Conservation (phyloP, 2,888 invertebrate species). For the Volucella zonaria region DNA sequence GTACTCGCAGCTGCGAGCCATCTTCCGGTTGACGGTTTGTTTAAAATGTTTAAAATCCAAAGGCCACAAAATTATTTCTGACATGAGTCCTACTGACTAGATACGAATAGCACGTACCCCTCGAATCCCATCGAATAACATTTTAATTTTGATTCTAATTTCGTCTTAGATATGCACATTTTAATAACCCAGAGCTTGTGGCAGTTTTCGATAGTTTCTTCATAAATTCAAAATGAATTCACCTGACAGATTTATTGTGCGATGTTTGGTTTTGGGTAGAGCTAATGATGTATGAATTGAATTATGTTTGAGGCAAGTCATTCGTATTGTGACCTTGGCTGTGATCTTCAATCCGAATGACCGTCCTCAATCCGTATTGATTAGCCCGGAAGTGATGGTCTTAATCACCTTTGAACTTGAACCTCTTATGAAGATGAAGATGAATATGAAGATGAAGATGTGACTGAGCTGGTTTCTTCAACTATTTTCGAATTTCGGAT, state of each 20-base stretch:
- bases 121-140: not conserved
- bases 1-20: not conserved
- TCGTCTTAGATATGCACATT: constrained; percentile 33
- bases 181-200: constrained; percentile 1
- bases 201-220: not conserved
- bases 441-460: no score
- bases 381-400: constrained; percentile 36
- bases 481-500: no score
- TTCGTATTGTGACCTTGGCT: constrained; percentile 17
- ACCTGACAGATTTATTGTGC: not conserved
- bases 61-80: constrained; percentile 25
- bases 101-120: not conserved
- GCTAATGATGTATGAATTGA: constrained; percentile 22
- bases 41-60: constrained; percentile 5
- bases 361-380: constrained; percentile 30
- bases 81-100: constrained; percentile 27
- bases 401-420: constrained; percentile 62
- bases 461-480: not conserved
- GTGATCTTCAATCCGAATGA: constrained; percentile 17
- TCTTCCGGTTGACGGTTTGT: constrained; percentile 54
- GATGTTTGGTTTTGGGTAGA: not conserved
- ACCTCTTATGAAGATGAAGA: constrained; percentile 23
- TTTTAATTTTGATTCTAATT: constrained; percentile 12
- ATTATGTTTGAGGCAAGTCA: not conserved
- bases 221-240: not conserved